Percentiles rank a stretch among this genome's conserved stretches.
phyloP scores from a whole-genome alignment of 2,888 invertebrate species.

The Drosophila parthenogenetica region DNA sequence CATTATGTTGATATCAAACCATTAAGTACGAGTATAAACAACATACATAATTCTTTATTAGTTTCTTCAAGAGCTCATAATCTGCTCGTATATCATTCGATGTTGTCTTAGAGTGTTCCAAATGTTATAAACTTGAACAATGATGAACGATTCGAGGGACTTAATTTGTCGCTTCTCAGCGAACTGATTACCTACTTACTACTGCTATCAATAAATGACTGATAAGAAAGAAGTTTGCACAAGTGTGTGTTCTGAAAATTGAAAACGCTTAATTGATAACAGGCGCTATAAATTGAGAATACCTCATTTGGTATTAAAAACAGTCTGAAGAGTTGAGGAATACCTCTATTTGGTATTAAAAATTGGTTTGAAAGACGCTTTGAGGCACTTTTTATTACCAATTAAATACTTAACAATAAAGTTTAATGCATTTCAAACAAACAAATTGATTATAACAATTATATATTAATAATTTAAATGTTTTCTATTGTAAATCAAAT shows the following conservation, averaged over 20 bases:
- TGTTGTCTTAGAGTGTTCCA: constrained; percentile 11
- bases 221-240: constrained; percentile 42
- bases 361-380: too few relatives aligned
- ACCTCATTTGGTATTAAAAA: too few relatives aligned
- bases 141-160: constrained; percentile 43
- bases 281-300: background rate
- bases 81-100: constrained; percentile 36
- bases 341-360: too few relatives aligned
- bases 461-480: background rate
- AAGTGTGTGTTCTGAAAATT: constrained; percentile 19
- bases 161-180: constrained; percentile 38
- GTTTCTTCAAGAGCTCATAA: constrained; percentile 21
- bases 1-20: constrained; percentile 2
- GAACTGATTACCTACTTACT: constrained; percentile 37
- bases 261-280: constrained; percentile 10
- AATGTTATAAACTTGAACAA: constrained; percentile 24
- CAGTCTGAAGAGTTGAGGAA: too few relatives aligned
- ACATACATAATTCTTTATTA: constrained; percentile 26
- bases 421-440: background rate
- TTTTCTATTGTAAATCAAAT: background rate
- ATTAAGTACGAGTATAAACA: background rate
- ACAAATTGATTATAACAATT: background rate
- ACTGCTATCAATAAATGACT: constrained; percentile 30
- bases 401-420: background rate
- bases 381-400: too few relatives aligned